Base-by-base conservation (phyloP, 2,797 vertebrate species). In the Apogon hyalosoma region DNA sequence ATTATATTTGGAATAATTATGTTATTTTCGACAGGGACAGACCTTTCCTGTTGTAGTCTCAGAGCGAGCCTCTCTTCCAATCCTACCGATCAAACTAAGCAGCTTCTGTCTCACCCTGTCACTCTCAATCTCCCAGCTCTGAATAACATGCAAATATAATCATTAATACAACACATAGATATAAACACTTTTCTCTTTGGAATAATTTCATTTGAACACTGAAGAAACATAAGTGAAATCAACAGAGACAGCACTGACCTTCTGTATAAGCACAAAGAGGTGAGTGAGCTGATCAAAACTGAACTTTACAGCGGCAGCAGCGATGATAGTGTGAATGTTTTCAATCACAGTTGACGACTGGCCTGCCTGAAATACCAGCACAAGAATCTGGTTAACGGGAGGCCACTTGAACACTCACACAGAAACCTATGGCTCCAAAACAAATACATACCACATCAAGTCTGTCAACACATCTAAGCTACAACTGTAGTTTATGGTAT, bases 321-420 rank as follows among this genome's bases (percentile, higher is more conserved):
- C 98, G 69, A 99, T 96, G 87, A 99, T 99, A 55, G 96, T 97
- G 71, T 99, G 98, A 76, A 99, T 99, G 84, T 99, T 99, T 91
- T 99, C 98, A 47, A 99, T 99, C 86, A 99, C 98, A 41, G 98
- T 99, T 72, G 98, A 98, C 1, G 98, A 98, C 59, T 99, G 98
- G 84, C 98, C 98, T 0, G 98, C 96, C 98, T 99, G 86, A 78
- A 70, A 82, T 4, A 5, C 2, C 10, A 49, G 69, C 59, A 73
- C 11, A 57, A 19, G 33, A 56, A 75, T 43, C 4, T 19, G 48
- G 46, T 24, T 49, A 49, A 33, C 15, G 13, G 6, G n/a, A 14
- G 16, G 4, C 6, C 46, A 40, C 15, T 45, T 50, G n/a, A 5
- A 48, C 42, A 59, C 46, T 24, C 24, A 28, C 12, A 43, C 50